phyloP scores from a whole-genome alignment of 2,888 invertebrate species.

The Carpatolechia fugitivella region DNA sequence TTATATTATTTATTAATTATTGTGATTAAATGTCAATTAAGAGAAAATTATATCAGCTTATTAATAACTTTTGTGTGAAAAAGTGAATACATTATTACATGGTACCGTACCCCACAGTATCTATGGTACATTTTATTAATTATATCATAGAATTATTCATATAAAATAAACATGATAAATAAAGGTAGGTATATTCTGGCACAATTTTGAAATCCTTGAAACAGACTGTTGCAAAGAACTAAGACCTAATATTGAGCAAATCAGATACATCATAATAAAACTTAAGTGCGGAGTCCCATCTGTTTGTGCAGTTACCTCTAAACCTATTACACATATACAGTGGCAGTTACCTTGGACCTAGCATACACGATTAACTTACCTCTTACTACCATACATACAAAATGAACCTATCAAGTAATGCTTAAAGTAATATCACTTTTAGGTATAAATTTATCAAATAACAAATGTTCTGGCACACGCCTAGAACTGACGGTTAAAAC shows the following conservation, averaged over 20 bases:
- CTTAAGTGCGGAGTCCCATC: slow-evolving; percentile 20
- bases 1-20: slow-evolving; percentile 6
- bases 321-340: slow-evolving; percentile 46
- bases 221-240: background rate
- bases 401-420: slow-evolving; percentile 65
- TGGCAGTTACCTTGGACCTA: slow-evolving; percentile 45
- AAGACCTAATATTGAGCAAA: slow-evolving; percentile 54
- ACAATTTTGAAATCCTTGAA: background rate
- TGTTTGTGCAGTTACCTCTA: slow-evolving; percentile 40
- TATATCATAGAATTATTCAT: too few relatives aligned
- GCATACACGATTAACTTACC: slow-evolving; percentile 30
- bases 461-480: background rate
- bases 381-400: slow-evolving; percentile 48
- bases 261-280: slow-evolving; percentile 34
- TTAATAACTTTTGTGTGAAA: background rate
- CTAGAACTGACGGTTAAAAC: background rate
- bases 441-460: slow-evolving; percentile 46
- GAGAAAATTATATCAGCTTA: slow-evolving; percentile 2
- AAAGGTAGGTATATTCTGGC: too few relatives aligned
- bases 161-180: too few relatives aligned
- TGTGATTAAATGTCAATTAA: slow-evolving; percentile 6
- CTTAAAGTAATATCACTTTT: slow-evolving; percentile 78
- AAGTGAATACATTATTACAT: background rate
- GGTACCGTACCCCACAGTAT: too few relatives aligned
- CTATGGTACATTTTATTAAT: too few relatives aligned